A percentile compares a stretch with the other conserved stretches of the same genome.
These are phyloP conservation scores for Drosophila yooni DNA, from an alignment of 2,888 invertebrate genomes.

Conservation along the genomic window DNA sequence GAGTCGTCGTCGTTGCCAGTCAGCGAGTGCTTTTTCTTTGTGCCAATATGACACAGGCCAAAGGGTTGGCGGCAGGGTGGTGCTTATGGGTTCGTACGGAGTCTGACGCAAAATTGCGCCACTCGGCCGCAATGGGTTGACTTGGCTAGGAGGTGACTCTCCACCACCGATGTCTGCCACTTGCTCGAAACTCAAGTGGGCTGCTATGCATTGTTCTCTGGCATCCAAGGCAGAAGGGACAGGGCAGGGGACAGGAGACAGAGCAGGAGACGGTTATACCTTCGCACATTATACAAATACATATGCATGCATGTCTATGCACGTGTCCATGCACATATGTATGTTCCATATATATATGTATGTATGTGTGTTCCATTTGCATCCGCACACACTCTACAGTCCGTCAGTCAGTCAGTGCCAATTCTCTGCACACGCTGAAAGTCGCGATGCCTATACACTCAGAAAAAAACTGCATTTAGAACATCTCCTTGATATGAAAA, in stretches of 20 bases:
- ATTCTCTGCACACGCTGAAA: conserved; percentile 60
- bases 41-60: conserved; percentile 53
- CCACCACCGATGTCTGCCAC: conserved; percentile 57
- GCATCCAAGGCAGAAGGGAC: conserved; percentile 40
- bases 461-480: background rate
- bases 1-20: conserved; percentile 57
- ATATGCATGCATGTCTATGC: background rate
- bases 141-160: conserved; percentile 42
- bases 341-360: background rate
- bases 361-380: conserved; percentile 35
- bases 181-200: conserved; percentile 78
- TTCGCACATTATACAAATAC: conserved; percentile 32
- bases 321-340: background rate
- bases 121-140: conserved; percentile 48
- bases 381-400: conserved; percentile 60
- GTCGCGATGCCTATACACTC: conserved; percentile 55
- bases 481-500: background rate
- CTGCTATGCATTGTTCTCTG: conserved; percentile 72
- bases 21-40: conserved; percentile 71
- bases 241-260: conserved; percentile 9
- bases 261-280: conserved; percentile 29
- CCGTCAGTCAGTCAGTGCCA: conserved; percentile 71
- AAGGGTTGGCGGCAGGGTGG: conserved; percentile 23
- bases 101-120: conserved; percentile 64
- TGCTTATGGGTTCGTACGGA: conserved; percentile 20